Evolutionary conservation across 1,140 invertebrate species (phyloP).

Genomic region (Microplitis demolitor): DNA sequence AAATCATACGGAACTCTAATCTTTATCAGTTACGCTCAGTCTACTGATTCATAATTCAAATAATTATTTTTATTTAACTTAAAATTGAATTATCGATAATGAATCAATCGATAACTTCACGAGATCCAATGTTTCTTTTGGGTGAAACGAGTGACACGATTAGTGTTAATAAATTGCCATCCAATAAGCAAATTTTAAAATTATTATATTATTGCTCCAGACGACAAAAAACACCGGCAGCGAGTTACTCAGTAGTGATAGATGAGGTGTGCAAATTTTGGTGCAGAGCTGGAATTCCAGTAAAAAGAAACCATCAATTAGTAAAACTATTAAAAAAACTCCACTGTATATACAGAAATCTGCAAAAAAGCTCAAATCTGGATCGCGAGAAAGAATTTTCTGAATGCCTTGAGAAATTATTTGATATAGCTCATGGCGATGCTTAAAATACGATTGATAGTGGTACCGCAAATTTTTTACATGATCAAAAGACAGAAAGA

Average conservation of each 20-base stretch:
- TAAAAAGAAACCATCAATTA: background rate
- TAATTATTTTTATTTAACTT: too few relatives aligned
- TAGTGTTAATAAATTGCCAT: conserved; percentile 19
- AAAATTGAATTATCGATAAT: background rate
- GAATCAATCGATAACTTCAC: conserved; percentile 4
- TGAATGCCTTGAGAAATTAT: background rate
- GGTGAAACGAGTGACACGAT: conserved; percentile 15
- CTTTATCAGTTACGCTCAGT: too few relatives aligned
- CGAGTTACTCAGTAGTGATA: background rate
- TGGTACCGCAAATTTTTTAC: background rate
- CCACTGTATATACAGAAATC: background rate
- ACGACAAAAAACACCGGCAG: conserved; percentile 13
- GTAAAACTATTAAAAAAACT: conserved; percentile 18
- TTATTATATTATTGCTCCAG: conserved; percentile 20
- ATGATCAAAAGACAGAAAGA: background rate
- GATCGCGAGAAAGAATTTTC: background rate
- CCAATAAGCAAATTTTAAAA: conserved; percentile 19
- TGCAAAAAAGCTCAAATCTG: background rate
- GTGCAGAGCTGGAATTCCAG: conserved; percentile 11
- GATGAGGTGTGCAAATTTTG: conserved; percentile 14
- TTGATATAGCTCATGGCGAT: background rate
- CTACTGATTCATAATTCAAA: too few relatives aligned
- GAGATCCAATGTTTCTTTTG: conserved; percentile 13
- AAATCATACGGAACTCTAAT: too few relatives aligned
- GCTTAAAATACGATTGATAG: background rate